Evolutionary conservation across 30 jellyfish, hydroid and myxozoan genomes (phyloP).

Genomic region (Aurelia aurita complex sp. Pacific): DNA sequence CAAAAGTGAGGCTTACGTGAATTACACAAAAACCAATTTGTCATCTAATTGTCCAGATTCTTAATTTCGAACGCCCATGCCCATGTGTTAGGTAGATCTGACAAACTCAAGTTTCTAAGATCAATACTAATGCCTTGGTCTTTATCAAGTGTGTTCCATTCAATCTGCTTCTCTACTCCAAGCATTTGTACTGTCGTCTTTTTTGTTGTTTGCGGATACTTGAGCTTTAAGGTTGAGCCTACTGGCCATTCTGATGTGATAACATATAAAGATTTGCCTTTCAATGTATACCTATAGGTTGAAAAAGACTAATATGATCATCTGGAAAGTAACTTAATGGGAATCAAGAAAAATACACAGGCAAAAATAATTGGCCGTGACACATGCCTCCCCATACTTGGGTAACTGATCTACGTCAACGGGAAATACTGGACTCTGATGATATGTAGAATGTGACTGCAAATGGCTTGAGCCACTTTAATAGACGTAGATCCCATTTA

Average conservation of each 20-base stretch:
- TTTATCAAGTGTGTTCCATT: constrained; percentile 34
- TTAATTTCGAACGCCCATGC: constrained; percentile 59
- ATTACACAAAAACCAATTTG: neutral
- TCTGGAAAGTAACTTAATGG: neutral
- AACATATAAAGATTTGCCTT: constrained; percentile 64
- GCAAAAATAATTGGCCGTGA: neutral
- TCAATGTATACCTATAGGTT: constrained; percentile 67
- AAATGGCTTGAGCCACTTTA: no score
- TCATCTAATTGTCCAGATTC: neutral
- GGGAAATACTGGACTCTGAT: no score
- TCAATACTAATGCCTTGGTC: constrained; percentile 57
- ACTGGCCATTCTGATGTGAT: constrained; percentile 77
- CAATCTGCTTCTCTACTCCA: constrained; percentile 32
- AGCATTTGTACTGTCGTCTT: constrained; percentile 60
- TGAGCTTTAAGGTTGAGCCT: constrained; percentile 22
- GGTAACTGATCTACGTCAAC: no score
- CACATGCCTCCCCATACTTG: no score
- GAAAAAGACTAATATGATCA: neutral
- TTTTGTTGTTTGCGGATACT: constrained; percentile 52
- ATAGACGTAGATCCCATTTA: neutral
- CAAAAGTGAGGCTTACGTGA: neutral
- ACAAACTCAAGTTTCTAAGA: constrained; percentile 26
- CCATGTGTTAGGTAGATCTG: constrained; percentile 49
- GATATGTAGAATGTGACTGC: no score
- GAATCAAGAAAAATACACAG: neutral